Evolutionary conservation across 2,888 invertebrate species (phyloP).

Genomic region (Junonia oenone): DNA sequence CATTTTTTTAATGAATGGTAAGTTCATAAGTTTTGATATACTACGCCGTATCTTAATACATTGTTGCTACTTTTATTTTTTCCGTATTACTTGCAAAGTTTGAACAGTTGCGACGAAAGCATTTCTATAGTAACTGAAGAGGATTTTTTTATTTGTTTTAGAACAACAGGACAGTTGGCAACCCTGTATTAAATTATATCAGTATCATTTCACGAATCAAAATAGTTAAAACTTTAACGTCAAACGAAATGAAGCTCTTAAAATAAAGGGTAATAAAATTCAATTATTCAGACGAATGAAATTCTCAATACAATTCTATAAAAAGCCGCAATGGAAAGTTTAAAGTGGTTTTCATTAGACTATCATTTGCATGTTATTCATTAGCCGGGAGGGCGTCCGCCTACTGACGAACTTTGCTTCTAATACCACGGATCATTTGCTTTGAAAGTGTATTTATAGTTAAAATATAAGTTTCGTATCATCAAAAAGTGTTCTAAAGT

Average conservation of each 20-base stretch:
- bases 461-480: not conserved
- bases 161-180: too few relatives aligned
- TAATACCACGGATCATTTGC: not conserved
- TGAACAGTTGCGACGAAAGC: too few relatives aligned
- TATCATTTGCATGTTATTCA: slow-evolving; percentile 72
- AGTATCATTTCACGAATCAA: too few relatives aligned
- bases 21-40: too few relatives aligned
- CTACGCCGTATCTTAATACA: too few relatives aligned
- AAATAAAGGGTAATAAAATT: not conserved
- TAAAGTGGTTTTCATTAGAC: slow-evolving; percentile 61
- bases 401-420: not conserved
- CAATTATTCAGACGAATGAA: not conserved
- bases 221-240: not conserved
- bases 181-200: too few relatives aligned
- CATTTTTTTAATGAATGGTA: too few relatives aligned
- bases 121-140: too few relatives aligned
- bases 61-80: too few relatives aligned
- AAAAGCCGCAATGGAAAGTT: slow-evolving; percentile 9
- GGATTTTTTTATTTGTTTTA: too few relatives aligned
- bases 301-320: slow-evolving; percentile 24
- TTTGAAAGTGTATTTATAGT: not conserved
- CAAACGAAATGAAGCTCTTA: not conserved
- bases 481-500: not conserved
- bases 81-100: too few relatives aligned
- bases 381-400: slow-evolving; percentile 47